phyloP scores from a whole-genome alignment of 2,888 invertebrate genomes.

The Eutolmus rufibarbis region DNA sequence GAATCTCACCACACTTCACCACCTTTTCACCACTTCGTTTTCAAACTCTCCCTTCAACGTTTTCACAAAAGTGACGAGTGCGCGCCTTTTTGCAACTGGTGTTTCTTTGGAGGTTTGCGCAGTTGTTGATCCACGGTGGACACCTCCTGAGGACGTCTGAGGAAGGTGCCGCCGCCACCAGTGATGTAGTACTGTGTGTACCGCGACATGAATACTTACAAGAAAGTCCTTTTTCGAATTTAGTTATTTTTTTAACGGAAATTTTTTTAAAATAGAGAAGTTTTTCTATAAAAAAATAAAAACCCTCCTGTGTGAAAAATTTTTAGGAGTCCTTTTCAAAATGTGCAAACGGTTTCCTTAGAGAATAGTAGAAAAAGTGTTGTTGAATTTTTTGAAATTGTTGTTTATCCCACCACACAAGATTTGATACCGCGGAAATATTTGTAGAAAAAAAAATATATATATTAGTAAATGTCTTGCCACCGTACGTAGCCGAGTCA shows the following conservation, averaged over 20 bases:
- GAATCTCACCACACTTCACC: background rate
- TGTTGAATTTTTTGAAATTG: conserved; percentile 18
- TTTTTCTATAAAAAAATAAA: background rate
- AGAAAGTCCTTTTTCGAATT: background rate
- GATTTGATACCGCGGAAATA: conserved; percentile 17
- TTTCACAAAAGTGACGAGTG: background rate
- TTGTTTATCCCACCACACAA: conserved; percentile 17
- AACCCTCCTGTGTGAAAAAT: background rate
- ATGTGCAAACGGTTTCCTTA: conserved; percentile 25
- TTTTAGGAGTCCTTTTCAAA: background rate
- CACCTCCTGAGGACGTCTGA: background rate
- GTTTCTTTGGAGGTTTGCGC: conserved; percentile 30
- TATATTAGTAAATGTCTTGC: background rate
- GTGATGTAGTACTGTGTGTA: background rate
- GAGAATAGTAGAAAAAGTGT: conserved; percentile 4
- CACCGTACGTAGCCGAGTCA: background rate
- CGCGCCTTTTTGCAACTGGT: conserved; percentile 36
- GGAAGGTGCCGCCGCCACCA: background rate
- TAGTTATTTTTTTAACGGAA: background rate
- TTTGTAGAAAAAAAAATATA: background rate
- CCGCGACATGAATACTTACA: background rate
- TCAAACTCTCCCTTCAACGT: background rate
- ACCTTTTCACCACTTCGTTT: background rate
- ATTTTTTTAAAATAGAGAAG: background rate
- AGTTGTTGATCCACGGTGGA: background rate